Conservation (phyloP, 2,113 vertebrate species). For the Sturnus vulgaris region DNA sequence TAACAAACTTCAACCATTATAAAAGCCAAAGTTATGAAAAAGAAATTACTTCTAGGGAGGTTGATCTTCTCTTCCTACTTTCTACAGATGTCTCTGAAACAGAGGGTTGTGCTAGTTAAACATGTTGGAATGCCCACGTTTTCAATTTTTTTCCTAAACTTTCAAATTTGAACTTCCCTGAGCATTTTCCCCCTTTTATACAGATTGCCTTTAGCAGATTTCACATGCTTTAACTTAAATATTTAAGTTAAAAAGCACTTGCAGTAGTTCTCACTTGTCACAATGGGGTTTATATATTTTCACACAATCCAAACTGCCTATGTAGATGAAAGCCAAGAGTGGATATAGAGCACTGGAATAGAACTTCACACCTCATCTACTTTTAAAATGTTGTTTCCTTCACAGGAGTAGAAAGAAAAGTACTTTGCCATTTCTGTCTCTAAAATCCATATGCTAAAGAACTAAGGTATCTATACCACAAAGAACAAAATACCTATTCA, state of each 20-base stretch:
- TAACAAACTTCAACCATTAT: neutral
- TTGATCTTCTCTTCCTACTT: neutral
- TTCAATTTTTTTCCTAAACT: neutral
- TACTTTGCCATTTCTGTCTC: neutral
- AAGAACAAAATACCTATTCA: neutral
- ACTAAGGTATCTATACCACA: neutral
- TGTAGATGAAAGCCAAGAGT: neutral
- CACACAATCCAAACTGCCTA: conserved; percentile 6
- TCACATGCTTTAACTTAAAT: conserved; percentile 39
- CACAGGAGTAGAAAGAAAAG: neutral
- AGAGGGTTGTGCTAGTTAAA: neutral
- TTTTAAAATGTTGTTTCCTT: conserved; percentile 39
- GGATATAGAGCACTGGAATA: neutral
- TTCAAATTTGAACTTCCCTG: neutral
- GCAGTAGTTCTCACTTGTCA: conserved; percentile 15
- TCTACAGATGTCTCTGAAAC: neutral
- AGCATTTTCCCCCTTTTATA: neutral
- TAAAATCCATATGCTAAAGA: neutral
- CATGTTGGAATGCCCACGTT: neutral
- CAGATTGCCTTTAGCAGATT: neutral
- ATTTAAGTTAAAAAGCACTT: conserved; percentile 48
- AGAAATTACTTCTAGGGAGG: accelerated
- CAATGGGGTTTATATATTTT: conserved; percentile 23
- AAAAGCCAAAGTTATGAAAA: neutral
- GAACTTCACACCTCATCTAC: conserved; percentile 26